Evolutionary conservation across 2,113 vertebrate species (phyloP).

Genomic region (Petrocephalus microphthalmus): DNA sequence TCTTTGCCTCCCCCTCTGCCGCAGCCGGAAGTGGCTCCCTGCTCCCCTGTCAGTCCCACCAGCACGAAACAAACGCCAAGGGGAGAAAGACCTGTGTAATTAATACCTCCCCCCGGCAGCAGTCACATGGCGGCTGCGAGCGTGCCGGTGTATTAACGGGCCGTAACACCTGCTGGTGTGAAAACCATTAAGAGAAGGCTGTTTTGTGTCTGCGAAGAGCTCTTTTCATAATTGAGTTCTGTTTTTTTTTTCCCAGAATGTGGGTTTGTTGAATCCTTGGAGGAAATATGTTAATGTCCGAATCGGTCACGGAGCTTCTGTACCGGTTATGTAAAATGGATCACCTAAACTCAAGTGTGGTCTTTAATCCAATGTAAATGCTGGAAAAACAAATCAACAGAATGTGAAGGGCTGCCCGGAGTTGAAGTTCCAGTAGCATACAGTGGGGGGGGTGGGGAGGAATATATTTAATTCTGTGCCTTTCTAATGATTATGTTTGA

Average conservation of each 20-base stretch:
- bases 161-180: slow-evolving; percentile 12
- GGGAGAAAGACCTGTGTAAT: slow-evolving; percentile 3
- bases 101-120: not conserved
- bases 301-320: slow-evolving; percentile 7
- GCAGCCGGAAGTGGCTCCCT: slow-evolving; percentile 29
- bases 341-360: slow-evolving; percentile 8
- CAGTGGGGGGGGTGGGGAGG: not conserved
- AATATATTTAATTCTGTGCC: not conserved
- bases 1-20: slow-evolving; percentile 37
- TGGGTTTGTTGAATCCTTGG: not conserved
- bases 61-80: not conserved
- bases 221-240: not conserved
- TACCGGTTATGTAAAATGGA: slow-evolving; percentile 19
- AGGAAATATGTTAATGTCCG: slow-evolving; percentile 1
- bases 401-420: not conserved
- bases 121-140: not conserved
- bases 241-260: slow-evolving; percentile 7
- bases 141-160: not conserved
- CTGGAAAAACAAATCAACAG: slow-evolving; percentile 12
- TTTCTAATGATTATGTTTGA: not conserved
- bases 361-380: slow-evolving; percentile 13
- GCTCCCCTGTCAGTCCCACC: slow-evolving; percentile 38
- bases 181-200: slow-evolving; percentile 1
- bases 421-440: not conserved
- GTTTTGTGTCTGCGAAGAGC: slow-evolving; percentile 3